Base-by-base conservation (phyloP, 2,797 vertebrate genomes). In the Nothura maculosa region DNA sequence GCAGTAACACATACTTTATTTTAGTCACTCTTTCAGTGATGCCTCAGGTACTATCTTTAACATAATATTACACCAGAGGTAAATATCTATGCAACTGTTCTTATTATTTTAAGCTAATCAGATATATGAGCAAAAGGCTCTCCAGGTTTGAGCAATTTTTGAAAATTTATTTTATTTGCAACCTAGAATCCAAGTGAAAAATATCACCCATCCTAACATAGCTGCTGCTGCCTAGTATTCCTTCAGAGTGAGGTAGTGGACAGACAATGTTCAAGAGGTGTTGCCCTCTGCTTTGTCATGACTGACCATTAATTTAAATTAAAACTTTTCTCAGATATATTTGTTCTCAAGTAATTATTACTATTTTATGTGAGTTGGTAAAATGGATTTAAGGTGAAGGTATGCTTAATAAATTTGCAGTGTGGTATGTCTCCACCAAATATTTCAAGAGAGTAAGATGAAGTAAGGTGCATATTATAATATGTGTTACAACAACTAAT, bases 21-120 rank as follows among this genome's bases (percentile, higher is more conserved):
- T 3, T 22, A 24, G 62, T 58, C 5, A 5, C 61, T 83, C 62
- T 16, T 55, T 79, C 30, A 76, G 30, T 57, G 19, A 43, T 42
- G 34, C 2, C 3, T 32, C 11, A 0, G 2, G 28, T 24, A 43
- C 6, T 57, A n/a, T 42, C 10, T 54, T 82, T 72, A 36, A 3
- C 16, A 20, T 43, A 64, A 15, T 15, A 9, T 22, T 70, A 6
- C 36, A 55, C 2, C 19, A 60, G 7, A 60, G 20, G 69, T 20
- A 69, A 55, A 82, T n/a, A 1, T 10, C 25, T 79, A 40, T 34
- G 17, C 55, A 64, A n/a, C n/a, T 50, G 22, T 48, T 24, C 21
- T 24, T 25, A n/a, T 76, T 81, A 19, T 87, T 74, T 55, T 30
- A 77, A 87, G 2, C 4, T 48, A 48, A 64, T 2, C 4, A 38